Evolutionary conservation across 2,888 invertebrate genomes (phyloP), one percentile per base, ranked within the genome.

Genomic region (Megastigmus dorsalis): DNA sequence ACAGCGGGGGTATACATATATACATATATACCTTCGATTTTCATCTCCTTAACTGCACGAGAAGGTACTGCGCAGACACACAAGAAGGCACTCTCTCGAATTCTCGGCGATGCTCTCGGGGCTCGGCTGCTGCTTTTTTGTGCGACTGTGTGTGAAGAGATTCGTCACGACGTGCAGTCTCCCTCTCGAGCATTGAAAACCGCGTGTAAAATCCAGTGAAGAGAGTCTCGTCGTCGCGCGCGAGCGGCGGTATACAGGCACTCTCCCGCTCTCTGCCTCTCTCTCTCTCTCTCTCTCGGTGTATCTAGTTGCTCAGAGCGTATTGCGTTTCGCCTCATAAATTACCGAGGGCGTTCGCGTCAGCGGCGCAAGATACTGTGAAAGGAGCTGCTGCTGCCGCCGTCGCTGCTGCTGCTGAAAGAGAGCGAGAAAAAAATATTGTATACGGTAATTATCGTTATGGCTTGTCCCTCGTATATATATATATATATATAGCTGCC

Each of bases 101-200:
- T 48, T 55, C 38, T 15, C 54, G 28, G 13, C 23, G 13, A 52
- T 45, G 26, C 55, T 41, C 57, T 36, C 43, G 30, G 18, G 18
- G 57, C 45, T 15, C 38, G 15, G 36, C 28, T 33, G n/a, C 23
- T 55, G 15, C 26, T 48, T 63, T 55, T 43, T 26, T 28, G 15
- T 18, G 54, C 28, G 76, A 66, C 70, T 76, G 67, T 77, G 77
- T 76, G 79, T 79, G 76, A 77, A 80, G 70, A 77, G 79, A 81
- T 81, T 81, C 80, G 80, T 80, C 77, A 80, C 79, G 80, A 80
- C 72, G 71, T 74, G 48, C 75, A 50, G 76, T 77, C 6, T 43
- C 18, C 60, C 75, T 75, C 73, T 48, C 48, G n/a, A n/a, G n/a
- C n/a, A n/a, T n/a, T n/a, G 68, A 36, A 33, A 7, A 26, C 38